Conservation (phyloP, 2,888 invertebrate species). For the Mamestra brassicae region DNA sequence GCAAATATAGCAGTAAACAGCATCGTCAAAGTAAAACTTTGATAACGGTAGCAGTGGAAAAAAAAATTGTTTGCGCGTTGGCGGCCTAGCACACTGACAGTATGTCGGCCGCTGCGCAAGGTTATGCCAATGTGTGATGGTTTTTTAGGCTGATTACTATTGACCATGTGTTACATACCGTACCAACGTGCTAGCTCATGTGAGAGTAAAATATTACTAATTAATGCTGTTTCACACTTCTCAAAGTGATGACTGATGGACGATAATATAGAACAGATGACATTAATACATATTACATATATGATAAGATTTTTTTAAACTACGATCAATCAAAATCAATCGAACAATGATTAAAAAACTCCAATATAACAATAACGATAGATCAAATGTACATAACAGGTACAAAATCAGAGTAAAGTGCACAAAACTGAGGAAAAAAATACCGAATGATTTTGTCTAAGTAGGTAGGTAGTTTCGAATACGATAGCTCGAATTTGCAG, state of each 20-base stretch:
- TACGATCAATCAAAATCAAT: neutral
- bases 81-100: constrained; percentile 63
- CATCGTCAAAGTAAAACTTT: constrained; percentile 68
- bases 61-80: constrained; percentile 70
- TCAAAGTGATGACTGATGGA: constrained; percentile 6
- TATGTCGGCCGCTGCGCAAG: constrained; percentile 65
- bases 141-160: constrained; percentile 51
- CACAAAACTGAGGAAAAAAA: constrained; percentile 30
- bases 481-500: constrained; percentile 31
- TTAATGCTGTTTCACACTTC: constrained; percentile 10
- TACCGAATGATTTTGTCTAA: constrained; percentile 28
- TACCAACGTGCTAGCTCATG: constrained; percentile 15
- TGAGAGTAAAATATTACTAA: constrained; percentile 24
- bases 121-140: constrained; percentile 49
- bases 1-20: constrained; percentile 73
- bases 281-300: neutral
- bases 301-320: neutral
- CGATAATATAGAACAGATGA: constrained; percentile 19
- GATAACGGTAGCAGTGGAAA: constrained; percentile 72
- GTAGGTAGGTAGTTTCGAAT: constrained; percentile 41
- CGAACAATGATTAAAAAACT: neutral
- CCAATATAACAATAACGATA: neutral
- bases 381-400: neutral
- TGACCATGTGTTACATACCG: constrained; percentile 40
- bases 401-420: constrained; percentile 26